Evolutionary conservation across 1,140 invertebrate genomes (phyloP).

Genomic region (Zaprionus capensis): DNA sequence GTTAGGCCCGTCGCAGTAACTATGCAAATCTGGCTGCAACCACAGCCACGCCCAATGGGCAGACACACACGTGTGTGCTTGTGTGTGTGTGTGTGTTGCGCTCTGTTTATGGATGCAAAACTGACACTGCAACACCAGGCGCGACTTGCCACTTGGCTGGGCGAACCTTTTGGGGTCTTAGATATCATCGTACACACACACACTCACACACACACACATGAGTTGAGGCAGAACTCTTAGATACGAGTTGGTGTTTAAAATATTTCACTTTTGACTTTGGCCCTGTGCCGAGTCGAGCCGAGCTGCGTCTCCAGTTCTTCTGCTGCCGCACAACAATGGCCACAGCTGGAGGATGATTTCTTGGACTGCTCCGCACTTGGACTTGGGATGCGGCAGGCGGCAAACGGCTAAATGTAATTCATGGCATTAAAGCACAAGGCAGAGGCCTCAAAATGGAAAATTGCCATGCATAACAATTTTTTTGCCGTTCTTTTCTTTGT

Average conservation of each 20-base stretch:
- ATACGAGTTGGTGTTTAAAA: conserved; percentile 69
- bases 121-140: conserved; percentile 67
- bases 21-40: conserved; percentile 33
- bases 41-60: conserved; percentile 30
- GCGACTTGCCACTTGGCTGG: conserved; percentile 35
- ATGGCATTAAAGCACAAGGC: conserved; percentile 72
- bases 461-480: conserved; percentile 80
- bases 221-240: not conserved
- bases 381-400: not conserved
- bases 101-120: conserved; percentile 71
- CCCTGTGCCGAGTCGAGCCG: conserved; percentile 6
- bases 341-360: conserved; percentile 38
- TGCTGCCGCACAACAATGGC: conserved; percentile 61
- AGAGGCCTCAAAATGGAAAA: conserved; percentile 79
- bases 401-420: conserved; percentile 57
- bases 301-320: conserved; percentile 14
- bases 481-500: conserved; percentile 24
- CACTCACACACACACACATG: not conserved
- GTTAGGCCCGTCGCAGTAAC: conserved; percentile 29
- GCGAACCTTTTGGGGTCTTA: conserved; percentile 23
- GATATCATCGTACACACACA: conserved; percentile 30
- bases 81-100: conserved; percentile 30
- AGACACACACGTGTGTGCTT: not conserved
- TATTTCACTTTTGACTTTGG: conserved; percentile 72
- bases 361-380: conserved; percentile 10